phyloP scores from a whole-genome alignment of 2,888 invertebrate species.

The Trichopoda pennipes region DNA sequence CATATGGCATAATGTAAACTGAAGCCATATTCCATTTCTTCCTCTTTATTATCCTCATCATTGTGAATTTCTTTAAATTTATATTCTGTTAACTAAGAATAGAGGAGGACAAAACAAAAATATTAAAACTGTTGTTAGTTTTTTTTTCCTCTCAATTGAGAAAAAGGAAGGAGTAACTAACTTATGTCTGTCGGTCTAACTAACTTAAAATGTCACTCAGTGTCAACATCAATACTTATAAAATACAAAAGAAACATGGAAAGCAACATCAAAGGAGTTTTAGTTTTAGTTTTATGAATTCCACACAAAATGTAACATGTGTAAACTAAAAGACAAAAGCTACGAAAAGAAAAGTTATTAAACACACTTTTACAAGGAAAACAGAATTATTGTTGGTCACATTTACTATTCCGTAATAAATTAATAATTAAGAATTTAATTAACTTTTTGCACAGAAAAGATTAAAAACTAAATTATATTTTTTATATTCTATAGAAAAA shows the following conservation, averaged over 20 bases:
- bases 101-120: not conserved
- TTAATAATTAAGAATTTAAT: no score
- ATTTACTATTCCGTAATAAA: no score
- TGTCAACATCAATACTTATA: constrained; percentile 58
- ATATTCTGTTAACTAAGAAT: not conserved
- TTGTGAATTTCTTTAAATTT: constrained; percentile 7
- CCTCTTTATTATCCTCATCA: not conserved
- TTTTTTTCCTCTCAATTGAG: not conserved
- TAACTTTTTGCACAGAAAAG: no score
- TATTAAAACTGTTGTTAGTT: constrained; percentile 21
- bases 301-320: constrained; percentile 13
- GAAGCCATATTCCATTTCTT: not conserved
- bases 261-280: constrained; percentile 52
- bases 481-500: no score
- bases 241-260: constrained; percentile 32
- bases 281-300: not conserved
- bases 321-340: constrained; percentile 17
- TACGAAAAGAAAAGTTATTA: not conserved
- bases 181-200: not conserved
- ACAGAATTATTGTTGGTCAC: not conserved
- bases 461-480: no score
- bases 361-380: constrained; percentile 16
- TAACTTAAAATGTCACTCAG: constrained; percentile 45
- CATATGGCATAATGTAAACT: constrained; percentile 26
- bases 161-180: constrained; percentile 24